These are phyloP conservation scores for Gryllus bimaculatus DNA, from an alignment of 1,140 invertebrate species.

Conservation along the genomic window DNA sequence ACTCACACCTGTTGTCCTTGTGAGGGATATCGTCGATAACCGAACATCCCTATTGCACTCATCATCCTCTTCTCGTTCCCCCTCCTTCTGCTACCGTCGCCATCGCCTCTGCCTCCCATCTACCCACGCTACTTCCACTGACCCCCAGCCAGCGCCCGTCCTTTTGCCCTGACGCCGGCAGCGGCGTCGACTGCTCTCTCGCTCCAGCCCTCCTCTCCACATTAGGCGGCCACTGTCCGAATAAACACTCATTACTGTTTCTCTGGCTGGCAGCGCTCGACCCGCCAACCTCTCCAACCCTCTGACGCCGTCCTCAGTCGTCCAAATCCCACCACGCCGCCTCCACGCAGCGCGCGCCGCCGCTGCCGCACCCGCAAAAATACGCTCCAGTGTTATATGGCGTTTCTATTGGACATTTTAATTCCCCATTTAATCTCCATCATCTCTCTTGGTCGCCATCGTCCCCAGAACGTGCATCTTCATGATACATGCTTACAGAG, in stretches of 20 bases:
- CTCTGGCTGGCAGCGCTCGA: background rate
- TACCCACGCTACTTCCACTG: no score
- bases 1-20: no score
- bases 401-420: constrained; percentile 5
- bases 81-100: background rate
- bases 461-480: background rate
- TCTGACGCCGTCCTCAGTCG: background rate
- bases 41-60: no score
- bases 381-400: background rate
- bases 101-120: background rate
- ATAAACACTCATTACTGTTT: background rate
- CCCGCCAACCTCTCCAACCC: background rate
- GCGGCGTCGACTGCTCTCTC: no score
- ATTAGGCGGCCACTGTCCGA: background rate
- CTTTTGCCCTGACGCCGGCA: background rate
- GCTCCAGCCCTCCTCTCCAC: no score
- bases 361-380: background rate
- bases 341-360: background rate
- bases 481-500: background rate
- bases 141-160: background rate
- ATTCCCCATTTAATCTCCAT: constrained; percentile 4
- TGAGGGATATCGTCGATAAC: no score
- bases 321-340: background rate
- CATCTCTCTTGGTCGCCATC: background rate
- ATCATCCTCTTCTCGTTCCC: background rate